phyloP scores from a whole-genome alignment of 2,113 vertebrate genomes.

The Cyphomyrus plagiostoma region DNA sequence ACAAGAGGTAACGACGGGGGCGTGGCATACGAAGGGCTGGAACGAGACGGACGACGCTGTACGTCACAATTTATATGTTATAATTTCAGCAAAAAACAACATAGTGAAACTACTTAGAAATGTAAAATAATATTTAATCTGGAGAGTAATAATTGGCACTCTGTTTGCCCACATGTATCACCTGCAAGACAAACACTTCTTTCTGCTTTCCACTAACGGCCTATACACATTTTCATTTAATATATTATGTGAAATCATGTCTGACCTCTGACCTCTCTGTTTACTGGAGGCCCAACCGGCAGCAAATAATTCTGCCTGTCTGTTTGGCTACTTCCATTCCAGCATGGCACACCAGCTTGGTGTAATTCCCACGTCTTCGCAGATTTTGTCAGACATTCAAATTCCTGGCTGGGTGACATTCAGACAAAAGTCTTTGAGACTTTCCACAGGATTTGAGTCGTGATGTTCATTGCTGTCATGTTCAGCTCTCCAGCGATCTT shows the following conservation, averaged over 20 bases:
- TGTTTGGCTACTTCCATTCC: neutral
- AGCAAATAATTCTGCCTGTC: neutral
- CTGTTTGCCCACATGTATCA: neutral
- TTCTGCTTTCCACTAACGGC: neutral
- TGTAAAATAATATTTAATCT: neutral
- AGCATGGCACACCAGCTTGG: neutral
- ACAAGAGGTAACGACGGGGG: no score
- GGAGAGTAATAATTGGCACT: neutral
- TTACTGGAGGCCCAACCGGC: neutral
- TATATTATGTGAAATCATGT: neutral
- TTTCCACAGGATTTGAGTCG: neutral
- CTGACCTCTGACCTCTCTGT: neutral
- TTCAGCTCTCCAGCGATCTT: neutral
- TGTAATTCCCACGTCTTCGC: neutral
- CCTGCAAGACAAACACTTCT: neutral
- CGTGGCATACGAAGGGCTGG: no score
- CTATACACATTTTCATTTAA: neutral
- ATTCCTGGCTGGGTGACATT: neutral
- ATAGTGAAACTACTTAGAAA: neutral
- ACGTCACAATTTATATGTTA: no score
- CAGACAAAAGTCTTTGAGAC: neutral
- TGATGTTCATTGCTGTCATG: neutral
- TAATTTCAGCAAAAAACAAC: neutral
- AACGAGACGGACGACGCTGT: no score
- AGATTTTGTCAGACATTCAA: neutral